These are phyloP conservation scores for Plotosus lineatus DNA, from an alignment of 2,113 vertebrate genomes.

Conservation along the genomic window DNA sequence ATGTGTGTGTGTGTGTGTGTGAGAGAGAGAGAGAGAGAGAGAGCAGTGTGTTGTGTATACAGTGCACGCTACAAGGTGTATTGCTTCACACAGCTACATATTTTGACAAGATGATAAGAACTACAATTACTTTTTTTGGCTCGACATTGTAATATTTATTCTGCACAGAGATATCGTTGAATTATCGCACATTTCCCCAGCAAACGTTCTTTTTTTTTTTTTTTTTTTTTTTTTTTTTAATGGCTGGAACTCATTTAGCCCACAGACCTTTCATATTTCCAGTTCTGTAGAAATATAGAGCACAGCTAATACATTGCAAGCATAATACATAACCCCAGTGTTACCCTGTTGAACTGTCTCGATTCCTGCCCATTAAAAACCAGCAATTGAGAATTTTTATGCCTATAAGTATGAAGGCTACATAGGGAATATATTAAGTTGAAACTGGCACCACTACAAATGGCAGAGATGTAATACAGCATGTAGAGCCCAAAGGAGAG, in stretches of 20 bases:
- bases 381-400: neutral
- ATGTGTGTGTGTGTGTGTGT: constrained; percentile 17
- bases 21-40: constrained; percentile 14
- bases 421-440: constrained; percentile 21
- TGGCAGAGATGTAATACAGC: constrained; percentile 16
- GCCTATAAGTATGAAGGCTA: constrained; percentile 17
- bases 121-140: constrained; percentile 24
- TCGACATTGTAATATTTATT: constrained; percentile 12
- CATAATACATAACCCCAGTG: constrained; percentile 4
- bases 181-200: constrained; percentile 40
- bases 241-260: constrained; percentile 32
- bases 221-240: neutral
- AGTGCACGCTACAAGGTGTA: neutral
- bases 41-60: constrained; percentile 28
- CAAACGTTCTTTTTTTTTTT: constrained; percentile 31
- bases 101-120: constrained; percentile 39
- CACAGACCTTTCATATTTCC: constrained; percentile 39
- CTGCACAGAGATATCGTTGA: neutral
- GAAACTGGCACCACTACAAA: constrained; percentile 33
- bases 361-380: constrained; percentile 9
- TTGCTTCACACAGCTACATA: constrained; percentile 10
- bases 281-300: constrained; percentile 42
- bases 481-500: constrained; percentile 26
- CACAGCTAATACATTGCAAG: neutral
- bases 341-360: neutral